Evolutionary conservation across 2,113 vertebrate species (phyloP).

Genomic region (Sarotherodon lohbergeri): DNA sequence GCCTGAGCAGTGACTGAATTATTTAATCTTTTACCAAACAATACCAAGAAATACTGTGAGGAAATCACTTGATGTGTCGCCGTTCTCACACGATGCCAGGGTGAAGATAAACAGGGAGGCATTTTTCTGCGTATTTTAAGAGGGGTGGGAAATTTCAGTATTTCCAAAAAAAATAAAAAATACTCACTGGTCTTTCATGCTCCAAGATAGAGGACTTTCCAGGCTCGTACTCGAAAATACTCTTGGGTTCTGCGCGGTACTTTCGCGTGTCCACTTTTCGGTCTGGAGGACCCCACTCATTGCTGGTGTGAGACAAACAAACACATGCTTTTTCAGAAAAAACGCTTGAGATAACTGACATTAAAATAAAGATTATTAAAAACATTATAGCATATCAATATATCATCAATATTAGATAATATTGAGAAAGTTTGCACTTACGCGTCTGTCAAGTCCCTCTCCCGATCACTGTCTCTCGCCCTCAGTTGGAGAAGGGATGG

Average conservation of each 20-base stretch:
- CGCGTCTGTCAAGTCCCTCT: constrained; percentile 78
- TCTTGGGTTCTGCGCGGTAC: constrained; percentile 95
- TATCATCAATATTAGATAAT: neutral
- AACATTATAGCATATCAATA: neutral
- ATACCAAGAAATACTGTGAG: neutral
- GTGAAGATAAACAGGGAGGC: neutral
- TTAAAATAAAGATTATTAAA: neutral
- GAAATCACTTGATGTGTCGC: neutral
- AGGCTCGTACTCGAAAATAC: constrained; percentile 98
- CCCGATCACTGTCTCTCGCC: constrained; percentile 78
- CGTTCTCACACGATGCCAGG: neutral
- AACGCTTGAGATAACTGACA: neutral
- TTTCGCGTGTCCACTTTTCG: constrained; percentile 95
- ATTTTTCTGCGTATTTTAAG: neutral
- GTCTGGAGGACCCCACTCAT: constrained; percentile 95
- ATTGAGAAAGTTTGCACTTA: constrained; percentile 60
- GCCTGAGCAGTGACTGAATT: neutral
- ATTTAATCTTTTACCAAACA: neutral
- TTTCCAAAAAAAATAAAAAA: neutral
- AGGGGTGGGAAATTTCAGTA: neutral
- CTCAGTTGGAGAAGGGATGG: constrained; percentile 82
- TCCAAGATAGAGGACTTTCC: constrained; percentile 97
- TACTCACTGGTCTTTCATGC: constrained; percentile 91
- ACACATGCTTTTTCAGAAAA: neutral
- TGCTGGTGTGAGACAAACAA: constrained; percentile 69